Evolutionary conservation across 2,797 vertebrate genomes (phyloP), one percentile per base, ranked within the genome.

Genomic region (Spinibarbus caldwelli): DNA sequence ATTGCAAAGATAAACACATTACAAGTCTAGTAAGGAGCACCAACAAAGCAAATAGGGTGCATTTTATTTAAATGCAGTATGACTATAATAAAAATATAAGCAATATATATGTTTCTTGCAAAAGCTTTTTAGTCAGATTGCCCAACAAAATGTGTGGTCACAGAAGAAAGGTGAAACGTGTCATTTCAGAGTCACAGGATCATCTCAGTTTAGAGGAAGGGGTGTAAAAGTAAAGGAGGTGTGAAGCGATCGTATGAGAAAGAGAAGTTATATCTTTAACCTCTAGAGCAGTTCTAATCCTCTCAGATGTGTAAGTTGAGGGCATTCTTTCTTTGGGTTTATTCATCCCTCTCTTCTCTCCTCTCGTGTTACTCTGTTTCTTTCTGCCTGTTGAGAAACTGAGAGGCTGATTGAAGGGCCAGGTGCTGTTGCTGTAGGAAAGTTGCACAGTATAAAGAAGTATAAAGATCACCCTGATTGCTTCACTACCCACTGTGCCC

Each of bases 401-500:
- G 85, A 87, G 83, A 89, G 82, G 47, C 43, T 72, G 84, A 87
- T 57, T 76, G 76, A 87, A 88, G 84, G 52, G 82, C 85, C 85
- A 89, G 89, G 87, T 86, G 85, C 81, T 72, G 64, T 59, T 82
- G 26, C 59, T 54, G 75, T 84, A 64, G 85, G 34, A 78, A 86
- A 68, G 70, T 71, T 85, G 66, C 45, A n/a, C 14, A 64, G 17
- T 21, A 38, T 76, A 88, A 79, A 84, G 76, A n/a, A n/a, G n/a
- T n/a, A n/a, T n/a, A n/a, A n/a, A n/a, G n/a, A n/a, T 80, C 41
- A 21, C 75, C 62, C 67, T 62, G 84, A 84, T 82, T 85, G 77
- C 66, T 62, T 75, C 36, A 62, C 29, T 73, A 34, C 80, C 31
- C 34, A 78, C 45, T n/a, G 14, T 12, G 31, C 83, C 83, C 85